Base-by-base conservation (phyloP, 2,888 invertebrate genomes). In the Deilephila porcellus region DNA sequence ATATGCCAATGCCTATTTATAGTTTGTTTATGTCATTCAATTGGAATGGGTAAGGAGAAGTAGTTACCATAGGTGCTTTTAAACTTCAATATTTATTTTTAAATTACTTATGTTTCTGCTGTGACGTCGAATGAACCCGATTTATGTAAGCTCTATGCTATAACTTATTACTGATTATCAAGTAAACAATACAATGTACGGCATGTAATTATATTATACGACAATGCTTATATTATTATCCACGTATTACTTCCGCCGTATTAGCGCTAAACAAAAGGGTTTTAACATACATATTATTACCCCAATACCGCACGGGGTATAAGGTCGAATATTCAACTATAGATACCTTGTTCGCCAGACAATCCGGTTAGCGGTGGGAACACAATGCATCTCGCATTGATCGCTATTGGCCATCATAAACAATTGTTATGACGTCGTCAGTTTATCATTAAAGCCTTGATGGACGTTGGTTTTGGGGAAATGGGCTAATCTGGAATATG, bases 301-400 rank as follows among this genome's bases (percentile, higher is more conserved):
- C 56, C 5, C 19, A 56, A 56, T 56, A 56, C 56, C 56, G 7
- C 19, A 56, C 17, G 52, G n/a, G 17, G n/a, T 56, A 19, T n/a
- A 56, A 56, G 17, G 56, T n/a, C 3, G 19, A 60, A 60, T 17
- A 60, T 60, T 32, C 25, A 45, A 45, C 45, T 45, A 25, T 17
- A 60, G 8, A 29, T 11, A 25, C 29, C 17, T 17, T 29, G 17
- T 60, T 3, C 5, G 4, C 4, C 29, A 4, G 4, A 60, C 60
- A 60, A 25, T 60, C 60, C 60, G 14, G 29, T 60, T 60, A 60
- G 60, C 29, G 25, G 56, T n/a, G n/a, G n/a, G 29, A 60, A 60
- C 25, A 60, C 60, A 60, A 60, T 29, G 17, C 17, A 29, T 56
- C 56, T n/a, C 45, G 29, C 5, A 25, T 17, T 0, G 29, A 32